Evolutionary conservation across 2,113 vertebrate genomes (phyloP), one percentile per base, ranked within the genome.

Genomic region (Rhizomys pruinosus): DNA sequence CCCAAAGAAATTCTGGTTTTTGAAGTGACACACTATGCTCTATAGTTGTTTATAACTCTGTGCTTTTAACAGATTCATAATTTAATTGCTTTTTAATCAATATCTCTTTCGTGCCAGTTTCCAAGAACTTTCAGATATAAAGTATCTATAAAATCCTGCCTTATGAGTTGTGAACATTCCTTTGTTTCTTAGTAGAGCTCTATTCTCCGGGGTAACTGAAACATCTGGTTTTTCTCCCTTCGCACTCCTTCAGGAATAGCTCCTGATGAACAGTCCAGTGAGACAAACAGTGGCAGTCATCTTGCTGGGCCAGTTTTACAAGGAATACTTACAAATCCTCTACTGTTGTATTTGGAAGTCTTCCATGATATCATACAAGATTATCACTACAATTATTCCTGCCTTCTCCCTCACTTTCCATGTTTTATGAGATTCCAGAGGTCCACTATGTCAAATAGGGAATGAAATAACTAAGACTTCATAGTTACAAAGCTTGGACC

Each of bases 1-100:
- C 71, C 55, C 92, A 85, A 90, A 68, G 0, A 76, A 90, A 94
- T 89, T 91, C 47, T 91, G 25, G 13, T 77, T 52, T 52, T 52
- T 52, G 6, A 52, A 52, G 47, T 52, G 47, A 52, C 47, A 6
- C 11, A 11, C 47, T 52, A 6, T 52, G 6, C 47, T 52, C 11
- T 52, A 52, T 52, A 52, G 23, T 82, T 44, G 63, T 3, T n/a
- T 73, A 91, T 85, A 20, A 39, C 32, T 77, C 59, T 88, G 19
- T 85, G 78, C 61, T 32, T 91, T 94, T 89, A 25, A 68, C 7
- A 10, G 68, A 77, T 32, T 66, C 37, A 16, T 86, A 57, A 79
- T 79, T 89, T 47, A 16, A 94, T 22, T n/a, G 52, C 7, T 7
- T 89, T 74, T 80, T 91, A 25, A 42, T 34, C 47, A 55, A 29